A percentile compares a stretch with the other conserved stretches of the same genome.
phyloP scores from a whole-genome alignment of 2,113 vertebrate species.

The Cavia aperea region DNA sequence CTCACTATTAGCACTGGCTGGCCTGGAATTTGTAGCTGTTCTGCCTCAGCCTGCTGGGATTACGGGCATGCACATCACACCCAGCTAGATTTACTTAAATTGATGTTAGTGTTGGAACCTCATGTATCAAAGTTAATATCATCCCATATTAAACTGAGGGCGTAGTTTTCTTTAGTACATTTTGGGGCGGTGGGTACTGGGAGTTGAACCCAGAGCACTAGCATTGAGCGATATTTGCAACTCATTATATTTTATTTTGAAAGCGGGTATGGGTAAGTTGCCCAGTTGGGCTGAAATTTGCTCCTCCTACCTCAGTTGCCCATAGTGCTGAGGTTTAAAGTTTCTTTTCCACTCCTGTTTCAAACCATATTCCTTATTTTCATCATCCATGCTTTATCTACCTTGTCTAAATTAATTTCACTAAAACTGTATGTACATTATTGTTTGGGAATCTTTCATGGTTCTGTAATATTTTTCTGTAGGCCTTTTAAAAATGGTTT shows the following conservation, averaged over 20 bases:
- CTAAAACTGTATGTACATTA: background rate
- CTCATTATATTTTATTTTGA: background rate
- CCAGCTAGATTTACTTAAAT: background rate
- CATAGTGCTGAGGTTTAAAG: background rate
- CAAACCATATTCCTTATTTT: background rate
- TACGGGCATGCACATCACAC: background rate
- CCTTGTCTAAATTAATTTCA: background rate
- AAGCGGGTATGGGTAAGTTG: background rate
- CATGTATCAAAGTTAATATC: background rate
- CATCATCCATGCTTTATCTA: background rate
- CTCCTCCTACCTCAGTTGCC: background rate
- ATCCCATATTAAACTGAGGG: background rate
- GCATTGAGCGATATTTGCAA: background rate
- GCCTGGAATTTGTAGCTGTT: background rate
- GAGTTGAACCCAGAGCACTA: background rate
- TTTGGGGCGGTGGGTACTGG: background rate
- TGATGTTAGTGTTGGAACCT: background rate
- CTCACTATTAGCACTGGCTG: background rate
- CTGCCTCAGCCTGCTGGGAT: background rate
- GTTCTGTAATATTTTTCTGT: background rate
- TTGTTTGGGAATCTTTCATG: background rate
- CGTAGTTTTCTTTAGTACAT: background rate
- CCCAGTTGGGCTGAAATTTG: background rate
- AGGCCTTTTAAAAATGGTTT: background rate
- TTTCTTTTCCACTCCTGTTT: background rate